Conservation (phyloP, 1,140 invertebrate species). For the Lineus longissimus region DNA sequence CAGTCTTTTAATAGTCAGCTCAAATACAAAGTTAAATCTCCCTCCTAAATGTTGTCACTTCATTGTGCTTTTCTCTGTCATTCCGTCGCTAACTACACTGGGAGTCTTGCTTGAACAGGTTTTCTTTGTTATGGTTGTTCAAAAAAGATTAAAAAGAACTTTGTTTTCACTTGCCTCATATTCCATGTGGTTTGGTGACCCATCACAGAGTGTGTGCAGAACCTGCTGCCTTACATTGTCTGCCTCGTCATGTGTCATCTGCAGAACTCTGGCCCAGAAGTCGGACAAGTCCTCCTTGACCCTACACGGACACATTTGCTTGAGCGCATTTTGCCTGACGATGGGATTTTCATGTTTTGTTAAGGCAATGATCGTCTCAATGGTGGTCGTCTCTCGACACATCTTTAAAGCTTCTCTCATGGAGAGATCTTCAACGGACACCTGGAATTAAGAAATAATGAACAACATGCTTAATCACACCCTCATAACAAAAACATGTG, state of each 20-base stretch:
- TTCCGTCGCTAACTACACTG: no score
- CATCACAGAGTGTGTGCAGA: conserved; percentile 49
- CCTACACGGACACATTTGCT: conserved; percentile 51
- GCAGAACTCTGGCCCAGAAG: conserved; percentile 48
- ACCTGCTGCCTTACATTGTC: conserved; percentile 40
- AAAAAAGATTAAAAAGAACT: no score
- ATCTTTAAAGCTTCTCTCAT: conserved; percentile 31
- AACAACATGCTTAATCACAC: no score
- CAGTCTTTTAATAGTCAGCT: no score
- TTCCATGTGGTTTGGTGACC: conserved; percentile 44
- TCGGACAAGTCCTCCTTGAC: conserved; percentile 42
- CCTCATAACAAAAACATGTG: no score
- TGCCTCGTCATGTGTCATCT: conserved; percentile 43
- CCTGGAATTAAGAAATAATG: no score
- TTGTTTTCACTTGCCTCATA: no score
- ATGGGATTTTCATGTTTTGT: conserved; percentile 37
- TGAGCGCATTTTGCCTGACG: conserved; percentile 42
- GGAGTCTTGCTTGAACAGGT: no score
- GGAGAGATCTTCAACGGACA: conserved; percentile 6
- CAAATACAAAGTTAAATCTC: no score
- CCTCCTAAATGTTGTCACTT: no score
- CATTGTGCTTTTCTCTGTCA: no score
- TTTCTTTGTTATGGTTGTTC: no score
- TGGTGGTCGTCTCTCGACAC: conserved; percentile 40
- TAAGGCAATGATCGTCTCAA: conserved; percentile 43